These are phyloP conservation scores for Ligdia adustata DNA, from an alignment of 2,888 invertebrate genomes.

Conservation along the genomic window DNA sequence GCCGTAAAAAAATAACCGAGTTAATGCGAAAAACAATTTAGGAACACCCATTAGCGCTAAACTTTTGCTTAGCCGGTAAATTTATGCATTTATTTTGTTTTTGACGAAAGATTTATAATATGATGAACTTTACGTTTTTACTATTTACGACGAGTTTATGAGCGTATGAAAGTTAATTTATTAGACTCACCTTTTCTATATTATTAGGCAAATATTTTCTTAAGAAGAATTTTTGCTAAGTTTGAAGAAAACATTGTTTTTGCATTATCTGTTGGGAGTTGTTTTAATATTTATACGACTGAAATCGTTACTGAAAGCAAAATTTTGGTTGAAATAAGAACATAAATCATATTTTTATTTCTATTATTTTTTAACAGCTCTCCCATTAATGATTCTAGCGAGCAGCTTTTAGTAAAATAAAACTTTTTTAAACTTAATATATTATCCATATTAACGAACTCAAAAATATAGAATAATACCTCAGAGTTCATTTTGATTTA, in stretches of 20 bases:
- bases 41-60: slow-evolving; percentile 60
- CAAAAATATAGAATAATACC: no score
- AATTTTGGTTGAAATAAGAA: not conserved
- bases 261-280: slow-evolving; percentile 14
- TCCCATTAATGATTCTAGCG: no score
- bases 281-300: slow-evolving; percentile 3
- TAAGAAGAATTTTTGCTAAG: slow-evolving; percentile 8
- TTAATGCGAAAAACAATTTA: slow-evolving; percentile 61
- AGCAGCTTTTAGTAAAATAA: no score
- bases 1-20: slow-evolving; percentile 48
- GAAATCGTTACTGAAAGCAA: not conserved
- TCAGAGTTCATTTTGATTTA: no score
- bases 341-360: not conserved
- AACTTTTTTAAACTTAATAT: no score
- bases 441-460: no score
- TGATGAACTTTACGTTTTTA: slow-evolving; percentile 31
- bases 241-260: slow-evolving; percentile 16
- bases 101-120: slow-evolving; percentile 47
- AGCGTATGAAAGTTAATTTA: slow-evolving; percentile 21
- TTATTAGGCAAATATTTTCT: slow-evolving; percentile 1
- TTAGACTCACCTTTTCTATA: slow-evolving; percentile 7
- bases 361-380: no score
- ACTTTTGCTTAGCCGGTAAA: slow-evolving; percentile 54
- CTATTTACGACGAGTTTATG: slow-evolving; percentile 17
- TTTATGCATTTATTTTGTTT: slow-evolving; percentile 58